Percentiles rank a stretch among this genome's conserved stretches.
Evolutionary conservation across 1,140 invertebrate species (phyloP).

Genomic region (Brachionus plicatilis): DNA sequence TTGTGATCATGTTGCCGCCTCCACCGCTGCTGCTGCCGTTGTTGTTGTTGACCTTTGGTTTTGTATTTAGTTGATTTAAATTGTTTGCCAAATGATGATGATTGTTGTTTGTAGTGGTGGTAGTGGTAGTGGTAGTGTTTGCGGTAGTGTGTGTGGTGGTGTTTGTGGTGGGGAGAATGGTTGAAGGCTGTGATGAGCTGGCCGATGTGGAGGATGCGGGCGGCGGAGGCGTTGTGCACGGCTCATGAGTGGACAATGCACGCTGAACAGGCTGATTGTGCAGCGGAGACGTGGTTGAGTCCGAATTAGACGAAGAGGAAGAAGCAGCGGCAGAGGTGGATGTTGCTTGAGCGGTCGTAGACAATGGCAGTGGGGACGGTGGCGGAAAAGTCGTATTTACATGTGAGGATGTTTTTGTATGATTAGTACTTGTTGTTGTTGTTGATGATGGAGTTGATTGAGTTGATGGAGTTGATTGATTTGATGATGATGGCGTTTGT

Average conservation of each 20-base stretch:
- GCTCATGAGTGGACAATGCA: background rate
- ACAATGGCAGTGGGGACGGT: too few species aligned
- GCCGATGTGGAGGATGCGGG: background rate
- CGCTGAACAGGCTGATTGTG: too few species aligned
- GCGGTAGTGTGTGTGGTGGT: too few species aligned
- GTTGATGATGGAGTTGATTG: background rate
- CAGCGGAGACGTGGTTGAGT: background rate
- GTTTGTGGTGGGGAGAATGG: too few species aligned
- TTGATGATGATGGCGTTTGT: background rate
- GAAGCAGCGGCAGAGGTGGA: constrained; percentile 40
- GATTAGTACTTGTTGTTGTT: background rate
- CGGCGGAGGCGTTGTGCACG: background rate
- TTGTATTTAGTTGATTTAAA: constrained; percentile 8
- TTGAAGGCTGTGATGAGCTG: background rate
- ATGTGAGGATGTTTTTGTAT: constrained; percentile 44
- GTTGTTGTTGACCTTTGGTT: background rate
- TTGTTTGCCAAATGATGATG: constrained; percentile 16
- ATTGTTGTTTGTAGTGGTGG: too few species aligned
- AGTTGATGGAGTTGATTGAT: background rate
- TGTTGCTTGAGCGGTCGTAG: constrained; percentile 29
- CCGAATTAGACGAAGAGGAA: background rate
- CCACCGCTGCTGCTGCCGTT: background rate
- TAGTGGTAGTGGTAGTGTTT: background rate
- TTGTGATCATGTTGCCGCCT: background rate
- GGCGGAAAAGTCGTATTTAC: constrained; percentile 44